A percentile compares a stretch with the other conserved stretches of the same genome.
These are phyloP conservation scores for Saccopteryx bilineata DNA, from an alignment of 2,113 vertebrate genomes.

Conservation along the genomic window DNA sequence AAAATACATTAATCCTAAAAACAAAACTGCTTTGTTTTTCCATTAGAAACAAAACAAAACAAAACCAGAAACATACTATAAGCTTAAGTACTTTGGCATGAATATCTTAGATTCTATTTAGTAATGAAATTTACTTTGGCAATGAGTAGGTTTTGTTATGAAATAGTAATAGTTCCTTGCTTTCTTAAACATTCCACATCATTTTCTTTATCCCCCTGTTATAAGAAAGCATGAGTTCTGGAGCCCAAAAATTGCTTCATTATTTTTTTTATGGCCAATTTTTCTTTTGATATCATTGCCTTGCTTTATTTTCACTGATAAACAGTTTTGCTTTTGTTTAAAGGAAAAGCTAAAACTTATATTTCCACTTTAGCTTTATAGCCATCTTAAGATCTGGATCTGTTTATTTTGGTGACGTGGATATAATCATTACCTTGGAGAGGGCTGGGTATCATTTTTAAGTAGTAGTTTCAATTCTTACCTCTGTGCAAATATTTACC, in stretches of 20 bases:
- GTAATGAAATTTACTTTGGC: conserved; percentile 11
- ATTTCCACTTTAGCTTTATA: conserved; percentile 46
- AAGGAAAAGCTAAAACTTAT: conserved; percentile 12
- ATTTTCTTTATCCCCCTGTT: background rate
- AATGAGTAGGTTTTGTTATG: conserved; percentile 40
- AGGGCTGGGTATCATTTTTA: conserved; percentile 28
- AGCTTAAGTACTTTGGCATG: background rate
- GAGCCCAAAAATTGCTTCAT: background rate
- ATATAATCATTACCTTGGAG: conserved; percentile 4
- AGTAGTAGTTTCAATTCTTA: background rate
- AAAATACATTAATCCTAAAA: conserved; percentile 45
- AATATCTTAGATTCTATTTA: conserved; percentile 20
- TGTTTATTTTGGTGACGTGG: conserved; percentile 20
- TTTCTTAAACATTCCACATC: conserved; percentile 31
- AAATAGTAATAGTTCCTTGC: conserved; percentile 8
- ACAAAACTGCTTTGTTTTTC: conserved; percentile 27
- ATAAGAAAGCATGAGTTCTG: conserved; percentile 9
- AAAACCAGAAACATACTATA: background rate
- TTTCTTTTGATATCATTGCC: conserved; percentile 42
- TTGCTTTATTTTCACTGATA: conserved; percentile 11
- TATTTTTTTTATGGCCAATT: background rate
- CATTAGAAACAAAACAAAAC: background rate
- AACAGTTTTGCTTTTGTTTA: conserved; percentile 5
- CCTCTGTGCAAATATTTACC: conserved; percentile 44
- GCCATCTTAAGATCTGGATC: background rate